Conservation (phyloP, 1,140 invertebrate species). For the Brachionus paranguensis region DNA sequence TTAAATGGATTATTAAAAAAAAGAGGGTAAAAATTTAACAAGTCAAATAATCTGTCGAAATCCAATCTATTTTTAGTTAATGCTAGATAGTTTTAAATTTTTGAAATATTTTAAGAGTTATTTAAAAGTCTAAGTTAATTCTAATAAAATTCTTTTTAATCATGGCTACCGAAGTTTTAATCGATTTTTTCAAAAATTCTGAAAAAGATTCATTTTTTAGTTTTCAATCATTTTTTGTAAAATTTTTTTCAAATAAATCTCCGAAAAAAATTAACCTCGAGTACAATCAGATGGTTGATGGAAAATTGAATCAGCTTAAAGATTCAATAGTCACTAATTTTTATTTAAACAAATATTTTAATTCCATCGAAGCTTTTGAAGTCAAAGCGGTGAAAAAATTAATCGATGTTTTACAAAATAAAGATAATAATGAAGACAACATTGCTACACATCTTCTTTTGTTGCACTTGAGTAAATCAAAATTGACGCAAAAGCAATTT, state of each 20-base stretch:
- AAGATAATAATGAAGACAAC: neutral
- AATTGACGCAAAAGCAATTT: neutral
- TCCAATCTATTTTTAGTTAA: neutral
- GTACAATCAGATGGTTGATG: neutral
- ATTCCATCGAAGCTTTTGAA: neutral
- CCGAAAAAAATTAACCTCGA: neutral
- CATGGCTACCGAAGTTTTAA: neutral
- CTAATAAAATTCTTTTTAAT: neutral
- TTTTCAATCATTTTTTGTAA: constrained; percentile 8
- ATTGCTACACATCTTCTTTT: neutral
- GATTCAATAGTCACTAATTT: neutral
- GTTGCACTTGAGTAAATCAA: neutral
- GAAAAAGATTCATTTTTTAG: neutral
- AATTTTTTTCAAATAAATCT: neutral
- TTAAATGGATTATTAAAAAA: neutral
- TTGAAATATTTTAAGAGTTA: neutral
- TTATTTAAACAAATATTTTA: neutral
- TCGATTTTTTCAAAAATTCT: neutral
- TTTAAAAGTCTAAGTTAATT: neutral
- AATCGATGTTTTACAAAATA: neutral
- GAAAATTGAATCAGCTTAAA: neutral
- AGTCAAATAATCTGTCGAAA: neutral
- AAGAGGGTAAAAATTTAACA: neutral
- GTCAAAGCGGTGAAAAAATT: neutral
- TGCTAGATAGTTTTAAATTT: neutral